Conservation (phyloP, 2,113 vertebrate genomes). For the Scomber japonicus region DNA sequence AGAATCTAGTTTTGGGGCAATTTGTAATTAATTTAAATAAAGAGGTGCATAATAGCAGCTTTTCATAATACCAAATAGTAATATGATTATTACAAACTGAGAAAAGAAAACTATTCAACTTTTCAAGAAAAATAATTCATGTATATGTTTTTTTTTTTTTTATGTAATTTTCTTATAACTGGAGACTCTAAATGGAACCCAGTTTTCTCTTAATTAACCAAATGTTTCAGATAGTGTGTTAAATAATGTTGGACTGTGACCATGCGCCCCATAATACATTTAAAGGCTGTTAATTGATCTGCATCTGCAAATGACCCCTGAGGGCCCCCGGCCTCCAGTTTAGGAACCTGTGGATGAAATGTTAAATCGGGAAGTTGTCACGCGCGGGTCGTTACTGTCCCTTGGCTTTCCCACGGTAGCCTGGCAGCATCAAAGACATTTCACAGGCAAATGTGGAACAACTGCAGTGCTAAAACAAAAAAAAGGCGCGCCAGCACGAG, state of each 20-base stretch:
- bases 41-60: no score
- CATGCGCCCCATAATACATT: background rate
- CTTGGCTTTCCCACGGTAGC: conserved; percentile 41
- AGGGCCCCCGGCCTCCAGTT: background rate
- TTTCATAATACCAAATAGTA: no score
- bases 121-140: no score
- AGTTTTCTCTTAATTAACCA: no score
- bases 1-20: no score
- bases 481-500: conserved; percentile 42
- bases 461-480: background rate
- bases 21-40: no score
- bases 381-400: background rate
- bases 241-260: background rate
- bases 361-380: background rate
- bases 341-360: background rate
- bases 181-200: no score
- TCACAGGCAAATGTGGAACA: conserved; percentile 7
- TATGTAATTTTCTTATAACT: no score
- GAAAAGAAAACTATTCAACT: no score
- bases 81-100: no score
- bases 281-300: background rate
- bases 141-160: no score
- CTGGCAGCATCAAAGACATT: background rate
- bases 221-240: background rate
- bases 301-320: background rate